phyloP scores from a whole-genome alignment of 2,888 invertebrate genomes.

The Carcina quercana region DNA sequence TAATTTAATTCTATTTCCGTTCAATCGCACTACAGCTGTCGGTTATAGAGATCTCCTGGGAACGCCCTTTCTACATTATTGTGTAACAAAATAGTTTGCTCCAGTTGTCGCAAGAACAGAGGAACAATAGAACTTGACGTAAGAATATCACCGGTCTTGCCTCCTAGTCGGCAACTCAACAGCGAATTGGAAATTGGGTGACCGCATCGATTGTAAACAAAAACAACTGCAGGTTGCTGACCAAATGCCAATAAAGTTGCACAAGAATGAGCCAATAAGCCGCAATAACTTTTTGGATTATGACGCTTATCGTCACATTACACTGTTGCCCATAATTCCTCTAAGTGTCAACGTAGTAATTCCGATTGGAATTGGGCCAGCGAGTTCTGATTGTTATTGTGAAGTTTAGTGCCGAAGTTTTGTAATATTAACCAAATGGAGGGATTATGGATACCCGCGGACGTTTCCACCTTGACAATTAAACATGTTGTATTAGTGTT shows the following conservation, averaged over 20 bases:
- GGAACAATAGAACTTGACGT: constrained; percentile 39
- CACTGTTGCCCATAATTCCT: too few relatives aligned
- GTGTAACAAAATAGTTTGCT: constrained; percentile 18
- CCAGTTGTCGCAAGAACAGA: constrained; percentile 17
- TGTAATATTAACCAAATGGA: too few relatives aligned
- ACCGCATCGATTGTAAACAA: constrained; percentile 41
- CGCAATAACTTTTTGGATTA: constrained; percentile 5
- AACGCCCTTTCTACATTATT: constrained; percentile 5
- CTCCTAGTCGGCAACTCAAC: constrained; percentile 20
- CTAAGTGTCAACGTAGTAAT: too few relatives aligned
- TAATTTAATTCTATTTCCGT: too few relatives aligned
- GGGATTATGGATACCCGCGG: too few relatives aligned
- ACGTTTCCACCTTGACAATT: too few relatives aligned
- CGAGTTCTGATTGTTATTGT: too few relatives aligned
- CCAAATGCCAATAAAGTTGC: not conserved
- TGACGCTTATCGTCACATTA: constrained; percentile 1
- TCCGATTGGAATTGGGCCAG: too few relatives aligned
- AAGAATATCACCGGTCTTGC: constrained; percentile 37
- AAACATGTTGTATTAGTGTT: too few relatives aligned
- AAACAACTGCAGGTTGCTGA: constrained; percentile 18
- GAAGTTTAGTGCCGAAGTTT: too few relatives aligned
- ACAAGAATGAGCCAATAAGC: constrained; percentile 4
- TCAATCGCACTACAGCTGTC: too few relatives aligned
- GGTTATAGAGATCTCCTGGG: too few relatives aligned
- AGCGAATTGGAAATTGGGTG: constrained; percentile 45